Conservation (phyloP, 1,140 invertebrate species). For the Aphelenchoides besseyi region DNA sequence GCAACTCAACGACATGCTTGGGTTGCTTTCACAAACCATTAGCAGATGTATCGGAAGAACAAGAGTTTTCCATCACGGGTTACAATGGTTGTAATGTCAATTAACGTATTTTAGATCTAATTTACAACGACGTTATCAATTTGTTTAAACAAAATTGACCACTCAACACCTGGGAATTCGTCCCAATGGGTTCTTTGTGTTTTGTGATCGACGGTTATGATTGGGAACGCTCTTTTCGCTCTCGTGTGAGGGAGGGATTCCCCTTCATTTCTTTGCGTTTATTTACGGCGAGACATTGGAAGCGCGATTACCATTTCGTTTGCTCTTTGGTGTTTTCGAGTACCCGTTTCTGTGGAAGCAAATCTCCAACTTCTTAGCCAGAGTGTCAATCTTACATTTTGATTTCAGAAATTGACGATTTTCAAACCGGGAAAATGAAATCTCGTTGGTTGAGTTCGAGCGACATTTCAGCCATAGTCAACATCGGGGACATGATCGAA, state of each 20-base stretch:
- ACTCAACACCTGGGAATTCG: no score
- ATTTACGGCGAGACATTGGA: background rate
- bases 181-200: no score
- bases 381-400: no score
- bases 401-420: background rate
- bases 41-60: background rate
- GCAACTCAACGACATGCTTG: no score
- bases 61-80: background rate
- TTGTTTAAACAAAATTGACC: no score
- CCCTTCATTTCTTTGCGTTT: background rate
- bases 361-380: no score
- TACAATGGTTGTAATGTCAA: background rate
- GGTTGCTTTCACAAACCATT: no score
- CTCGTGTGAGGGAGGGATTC: background rate
- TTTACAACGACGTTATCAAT: background rate
- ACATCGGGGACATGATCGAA: background rate
- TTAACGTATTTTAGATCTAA: background rate
- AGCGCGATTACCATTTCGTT: background rate
- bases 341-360: background rate
- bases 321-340: background rate
- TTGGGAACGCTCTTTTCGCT: no score
- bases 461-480: background rate
- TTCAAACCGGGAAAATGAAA: background rate
- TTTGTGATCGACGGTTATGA: no score
- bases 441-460: background rate